Base-by-base conservation (phyloP, 2,113 vertebrate species). In the Perognathus longimembris region DNA sequence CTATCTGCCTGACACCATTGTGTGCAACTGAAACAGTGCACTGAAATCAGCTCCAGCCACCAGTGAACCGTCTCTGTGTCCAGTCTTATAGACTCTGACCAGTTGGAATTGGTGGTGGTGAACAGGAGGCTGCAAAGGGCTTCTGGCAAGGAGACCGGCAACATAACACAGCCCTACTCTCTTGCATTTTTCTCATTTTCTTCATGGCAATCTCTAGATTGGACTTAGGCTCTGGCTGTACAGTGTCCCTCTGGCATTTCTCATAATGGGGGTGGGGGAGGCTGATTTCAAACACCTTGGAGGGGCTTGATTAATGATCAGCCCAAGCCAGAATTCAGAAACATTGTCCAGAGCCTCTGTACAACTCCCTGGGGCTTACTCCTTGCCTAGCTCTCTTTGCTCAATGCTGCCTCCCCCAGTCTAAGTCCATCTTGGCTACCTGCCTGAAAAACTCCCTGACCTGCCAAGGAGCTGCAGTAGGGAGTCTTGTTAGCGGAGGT, bases 401-500 rank as follows among this genome's bases (percentile, higher is more conserved):
- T 89, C 20, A 26, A 4, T n/a, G 3, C 67, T 77, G 24, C 26
- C 84, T 86, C 32, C 61, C 15, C 5, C 8, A 17, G 30, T 6
- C 11, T 14, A 21, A 71, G 90, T 81, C 73, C 30, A 4, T 64
- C 42, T 42, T 87, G 90, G 92, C 88, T 78, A 69, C 1, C 69
- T 71, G 54, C 96, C 92, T 66, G 79, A 94, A 96, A 94, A 95
- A 92, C 92, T 50, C 88, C 94, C 77, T 57, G 85, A 89, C 92
- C 88, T 24, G 1, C 17, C 3, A 5, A 24, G 77, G 78, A 96
- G n/a, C 70, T 73, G 92, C 30, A 21, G 83, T 34, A 22, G 91
- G 78, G 77, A 94, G 69, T 75, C 94, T 92, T 92, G 78, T 95
- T 40, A 93, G 94, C 90, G 80, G 91, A 69, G 95, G 59, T 22